Percentiles rank a stretch among this genome's conserved stretches.
Evolutionary conservation across 2,797 vertebrate genomes (phyloP).

Genomic region (Delichon dasypus): DNA sequence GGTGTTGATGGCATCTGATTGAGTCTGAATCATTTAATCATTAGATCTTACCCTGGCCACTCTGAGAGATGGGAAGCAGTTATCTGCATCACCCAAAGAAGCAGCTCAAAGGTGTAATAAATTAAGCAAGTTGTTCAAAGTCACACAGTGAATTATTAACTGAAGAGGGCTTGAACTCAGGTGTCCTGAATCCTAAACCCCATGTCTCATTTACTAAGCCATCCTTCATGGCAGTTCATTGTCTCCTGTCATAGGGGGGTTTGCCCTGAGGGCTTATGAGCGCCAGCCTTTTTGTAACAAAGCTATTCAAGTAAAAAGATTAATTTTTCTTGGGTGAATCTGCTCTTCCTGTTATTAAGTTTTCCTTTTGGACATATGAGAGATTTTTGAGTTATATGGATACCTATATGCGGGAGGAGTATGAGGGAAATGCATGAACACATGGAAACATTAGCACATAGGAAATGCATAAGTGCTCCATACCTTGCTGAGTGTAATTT

Average conservation of each 20-base stretch:
- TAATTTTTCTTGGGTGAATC: not conserved
- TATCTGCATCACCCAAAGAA: constrained; percentile 11
- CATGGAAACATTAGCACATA: not conserved
- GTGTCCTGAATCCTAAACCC: constrained; percentile 19
- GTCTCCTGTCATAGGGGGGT: not conserved
- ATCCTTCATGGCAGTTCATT: constrained; percentile 16
- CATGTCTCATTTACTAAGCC: not conserved
- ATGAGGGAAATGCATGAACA: not conserved
- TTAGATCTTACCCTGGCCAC: not conserved
- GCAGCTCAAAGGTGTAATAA: constrained; percentile 6
- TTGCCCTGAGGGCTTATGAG: not conserved
- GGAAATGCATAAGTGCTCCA: not conserved
- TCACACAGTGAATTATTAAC: constrained; percentile 45
- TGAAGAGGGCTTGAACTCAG: constrained; percentile 36
- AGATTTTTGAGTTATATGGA: not conserved
- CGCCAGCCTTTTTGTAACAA: not conserved
- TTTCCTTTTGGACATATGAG: not conserved
- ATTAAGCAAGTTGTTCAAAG: constrained; percentile 33
- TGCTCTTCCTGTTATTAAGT: not conserved
- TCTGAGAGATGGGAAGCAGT: not conserved
- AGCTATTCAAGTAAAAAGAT: not conserved
- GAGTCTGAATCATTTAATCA: not conserved
- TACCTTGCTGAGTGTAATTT: constrained; percentile 50
- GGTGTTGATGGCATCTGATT: not conserved
- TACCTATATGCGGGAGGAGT: not conserved